Conservation (phyloP, 1,140 invertebrate genomes). For the Zophobas morio region DNA sequence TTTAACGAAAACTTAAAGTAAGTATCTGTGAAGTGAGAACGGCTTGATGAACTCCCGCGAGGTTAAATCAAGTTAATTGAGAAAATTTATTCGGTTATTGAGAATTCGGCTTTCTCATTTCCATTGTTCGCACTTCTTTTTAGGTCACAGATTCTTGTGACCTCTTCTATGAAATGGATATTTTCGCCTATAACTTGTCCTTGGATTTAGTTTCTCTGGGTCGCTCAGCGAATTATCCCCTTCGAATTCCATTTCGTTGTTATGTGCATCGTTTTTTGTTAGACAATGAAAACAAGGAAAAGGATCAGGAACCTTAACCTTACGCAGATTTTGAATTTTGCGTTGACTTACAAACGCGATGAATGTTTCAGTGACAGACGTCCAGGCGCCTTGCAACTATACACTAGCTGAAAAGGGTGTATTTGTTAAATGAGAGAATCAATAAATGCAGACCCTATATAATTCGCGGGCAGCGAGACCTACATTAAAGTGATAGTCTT, state of each 20-base stretch:
- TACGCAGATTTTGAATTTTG: too few species aligned
- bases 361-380: slow-evolving; percentile 20
- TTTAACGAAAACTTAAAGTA: too few species aligned
- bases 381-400: slow-evolving; percentile 13
- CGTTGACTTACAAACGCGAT: too few species aligned
- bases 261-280: slow-evolving; percentile 22
- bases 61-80: not conserved
- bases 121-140: not conserved
- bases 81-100: not conserved
- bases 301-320: too few species aligned
- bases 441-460: slow-evolving; percentile 11
- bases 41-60: too few species aligned
- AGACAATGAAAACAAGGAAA: not conserved
- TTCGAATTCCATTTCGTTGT: slow-evolving; percentile 4
- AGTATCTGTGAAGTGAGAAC: too few species aligned
- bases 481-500: slow-evolving; percentile 7
- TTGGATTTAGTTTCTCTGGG: slow-evolving; percentile 11
- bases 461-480: not conserved
- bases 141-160: slow-evolving; percentile 16
- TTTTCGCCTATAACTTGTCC: not conserved
- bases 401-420: slow-evolving; percentile 8
- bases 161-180: slow-evolving; percentile 11
- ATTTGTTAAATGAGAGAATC: slow-evolving; percentile 28
- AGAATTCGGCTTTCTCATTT: not conserved
- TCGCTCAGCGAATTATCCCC: slow-evolving; percentile 8